Conservation (phyloP, 2,888 invertebrate genomes). For the Ornithoptera alexandrae region DNA sequence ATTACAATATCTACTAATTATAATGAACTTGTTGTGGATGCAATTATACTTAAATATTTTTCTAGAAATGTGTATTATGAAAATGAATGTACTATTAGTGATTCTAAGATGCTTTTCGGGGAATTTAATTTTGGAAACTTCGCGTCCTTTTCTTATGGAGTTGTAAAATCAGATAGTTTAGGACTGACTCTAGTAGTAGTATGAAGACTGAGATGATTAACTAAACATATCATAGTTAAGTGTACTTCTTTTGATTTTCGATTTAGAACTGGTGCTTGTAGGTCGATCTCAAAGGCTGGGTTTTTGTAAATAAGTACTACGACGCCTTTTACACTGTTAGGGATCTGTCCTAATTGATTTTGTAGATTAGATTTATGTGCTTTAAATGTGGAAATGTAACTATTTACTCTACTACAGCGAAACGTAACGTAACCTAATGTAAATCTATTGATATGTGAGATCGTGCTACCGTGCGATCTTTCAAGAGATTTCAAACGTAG, state of each 20-base stretch:
- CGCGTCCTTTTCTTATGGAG: conserved; percentile 79
- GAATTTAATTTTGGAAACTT: conserved; percentile 71
- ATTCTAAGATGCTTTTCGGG: conserved; percentile 72
- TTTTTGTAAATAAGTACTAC: conserved; percentile 74
- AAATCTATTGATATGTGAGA: neutral
- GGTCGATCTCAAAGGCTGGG: conserved; percentile 79
- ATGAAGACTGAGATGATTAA: conserved; percentile 76
- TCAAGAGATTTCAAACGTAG: neutral
- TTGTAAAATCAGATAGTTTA: conserved; percentile 76
- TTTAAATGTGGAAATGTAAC: conserved; percentile 36
- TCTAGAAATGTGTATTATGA: conserved; percentile 77
- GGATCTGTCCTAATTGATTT: conserved; percentile 43
- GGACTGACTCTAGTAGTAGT: conserved; percentile 77
- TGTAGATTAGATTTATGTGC: conserved; percentile 42
- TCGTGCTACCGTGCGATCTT: neutral
- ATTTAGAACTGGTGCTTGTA: conserved; percentile 80
- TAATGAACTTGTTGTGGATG: conserved; percentile 74
- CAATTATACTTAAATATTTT: conserved; percentile 78
- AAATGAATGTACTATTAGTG: conserved; percentile 66
- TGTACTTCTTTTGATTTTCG: conserved; percentile 73
- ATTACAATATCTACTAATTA: conserved; percentile 78
- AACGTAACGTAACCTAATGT: neutral
- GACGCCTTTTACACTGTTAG: conserved; percentile 74
- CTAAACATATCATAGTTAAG: conserved; percentile 76
- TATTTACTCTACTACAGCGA: neutral